Evolutionary conservation across 2,888 invertebrate genomes (phyloP).

Genomic region (Rotaria macrura): DNA sequence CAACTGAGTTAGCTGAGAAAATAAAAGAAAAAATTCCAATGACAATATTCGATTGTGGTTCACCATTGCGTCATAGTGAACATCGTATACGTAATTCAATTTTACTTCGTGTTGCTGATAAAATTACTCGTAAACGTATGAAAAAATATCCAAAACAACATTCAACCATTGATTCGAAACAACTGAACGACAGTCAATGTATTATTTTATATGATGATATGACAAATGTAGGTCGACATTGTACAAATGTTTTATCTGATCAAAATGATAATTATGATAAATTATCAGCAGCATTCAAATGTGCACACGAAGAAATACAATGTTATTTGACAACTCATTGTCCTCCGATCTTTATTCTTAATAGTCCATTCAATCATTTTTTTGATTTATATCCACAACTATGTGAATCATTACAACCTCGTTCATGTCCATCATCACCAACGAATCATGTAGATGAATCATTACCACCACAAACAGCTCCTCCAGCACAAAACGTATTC

Average conservation of each 20-base stretch:
- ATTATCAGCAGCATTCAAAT: neutral
- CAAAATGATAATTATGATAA: neutral
- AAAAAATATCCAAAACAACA: neutral
- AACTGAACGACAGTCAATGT: neutral
- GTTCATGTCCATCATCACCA: neutral
- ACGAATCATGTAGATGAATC: neutral
- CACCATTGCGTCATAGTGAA: slow-evolving; percentile 1
- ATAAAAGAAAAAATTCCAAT: neutral
- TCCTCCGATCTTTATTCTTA: neutral
- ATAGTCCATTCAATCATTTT: slow-evolving; percentile 12
- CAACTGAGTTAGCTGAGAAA: neutral
- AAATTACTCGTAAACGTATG: slow-evolving; percentile 1
- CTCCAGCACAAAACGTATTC: neutral
- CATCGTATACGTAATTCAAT: neutral
- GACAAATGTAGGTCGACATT: neutral
- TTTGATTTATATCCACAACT: neutral
- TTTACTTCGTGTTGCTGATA: neutral
- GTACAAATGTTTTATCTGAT: neutral
- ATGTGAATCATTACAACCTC: neutral
- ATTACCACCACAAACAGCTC: neutral
- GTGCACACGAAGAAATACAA: neutral
- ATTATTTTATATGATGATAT: slow-evolving; percentile 13
- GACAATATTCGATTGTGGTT: neutral
- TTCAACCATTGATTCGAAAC: neutral
- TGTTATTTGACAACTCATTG: neutral